phyloP scores from a whole-genome alignment of 2,888 invertebrate species.

The Sarcophaga variegata region DNA sequence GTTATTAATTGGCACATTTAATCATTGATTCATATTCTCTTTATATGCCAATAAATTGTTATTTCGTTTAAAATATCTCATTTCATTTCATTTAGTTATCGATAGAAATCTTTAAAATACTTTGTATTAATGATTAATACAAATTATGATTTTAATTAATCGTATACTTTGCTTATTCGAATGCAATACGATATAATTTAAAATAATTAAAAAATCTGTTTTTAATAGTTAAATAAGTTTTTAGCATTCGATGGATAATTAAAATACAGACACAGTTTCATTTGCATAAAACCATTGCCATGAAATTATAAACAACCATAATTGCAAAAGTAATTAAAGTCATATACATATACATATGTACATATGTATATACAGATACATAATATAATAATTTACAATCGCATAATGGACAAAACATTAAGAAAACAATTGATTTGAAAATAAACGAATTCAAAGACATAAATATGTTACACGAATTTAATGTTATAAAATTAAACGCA shows the following conservation, averaged over 20 bases:
- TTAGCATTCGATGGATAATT: neutral
- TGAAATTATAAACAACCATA: constrained; percentile 38
- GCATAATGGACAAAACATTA: constrained; percentile 55
- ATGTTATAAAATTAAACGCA: too few relatives aligned
- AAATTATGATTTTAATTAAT: constrained; percentile 17
- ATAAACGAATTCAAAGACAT: neutral
- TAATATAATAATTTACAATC: neutral
- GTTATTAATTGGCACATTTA: too few relatives aligned
- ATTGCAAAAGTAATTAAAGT: constrained; percentile 49
- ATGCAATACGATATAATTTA: too few relatives aligned
- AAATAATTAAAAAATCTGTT: too few relatives aligned
- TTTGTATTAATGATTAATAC: constrained; percentile 15
- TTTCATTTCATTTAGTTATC: neutral
- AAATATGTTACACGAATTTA: too few relatives aligned
- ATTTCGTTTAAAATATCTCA: neutral
- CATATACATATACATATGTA: too few relatives aligned
- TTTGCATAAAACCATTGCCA: constrained; percentile 19
- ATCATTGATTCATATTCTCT: too few relatives aligned
- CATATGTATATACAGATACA: too few relatives aligned
- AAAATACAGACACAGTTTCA: neutral
- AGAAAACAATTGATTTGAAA: constrained; percentile 51
- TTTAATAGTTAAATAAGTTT: neutral
- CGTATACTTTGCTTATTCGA: too few relatives aligned
- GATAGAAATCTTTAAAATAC: neutral
- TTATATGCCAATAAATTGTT: neutral